Conservation (phyloP, 2,888 invertebrate species). For the Thera britannica region DNA sequence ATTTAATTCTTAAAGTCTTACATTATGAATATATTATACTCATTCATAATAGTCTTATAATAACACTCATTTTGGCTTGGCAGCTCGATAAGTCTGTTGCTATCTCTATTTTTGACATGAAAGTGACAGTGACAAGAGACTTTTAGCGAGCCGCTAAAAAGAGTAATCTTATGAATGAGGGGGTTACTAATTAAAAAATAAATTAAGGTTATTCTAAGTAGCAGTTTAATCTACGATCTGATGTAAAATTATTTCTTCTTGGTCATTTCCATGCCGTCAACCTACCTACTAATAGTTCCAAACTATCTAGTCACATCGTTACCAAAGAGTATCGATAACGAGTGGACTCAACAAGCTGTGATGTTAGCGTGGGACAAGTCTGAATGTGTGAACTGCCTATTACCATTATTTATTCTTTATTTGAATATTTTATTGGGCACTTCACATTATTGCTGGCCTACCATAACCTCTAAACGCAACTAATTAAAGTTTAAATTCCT, state of each 20-base stretch:
- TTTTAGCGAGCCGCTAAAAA: too few species aligned
- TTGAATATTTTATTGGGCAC: slow-evolving; percentile 68
- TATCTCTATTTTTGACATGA: too few species aligned
- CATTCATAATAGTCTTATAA: too few species aligned
- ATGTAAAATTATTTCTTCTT: slow-evolving; percentile 13
- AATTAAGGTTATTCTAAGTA: not conserved
- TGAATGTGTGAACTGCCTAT: slow-evolving; percentile 69
- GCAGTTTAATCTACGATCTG: slow-evolving; percentile 3
- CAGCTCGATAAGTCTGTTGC: too few species aligned
- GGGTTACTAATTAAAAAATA: too few species aligned
- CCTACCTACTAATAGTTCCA: slow-evolving; percentile 6
- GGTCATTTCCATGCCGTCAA: slow-evolving; percentile 13
- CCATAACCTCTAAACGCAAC: slow-evolving; percentile 34
- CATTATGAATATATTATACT: too few species aligned
- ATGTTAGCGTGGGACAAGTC: slow-evolving; percentile 31
- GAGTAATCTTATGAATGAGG: too few species aligned
- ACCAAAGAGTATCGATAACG: slow-evolving; percentile 26
- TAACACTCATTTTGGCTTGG: too few species aligned
- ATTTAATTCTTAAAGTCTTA: too few species aligned
- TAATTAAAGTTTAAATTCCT: slow-evolving; percentile 45
- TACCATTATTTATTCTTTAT: slow-evolving; percentile 73
- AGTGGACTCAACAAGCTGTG: slow-evolving; percentile 24
- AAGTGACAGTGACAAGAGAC: too few species aligned
- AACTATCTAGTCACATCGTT: slow-evolving; percentile 16
- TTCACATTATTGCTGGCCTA: slow-evolving; percentile 42